Base-by-base conservation (phyloP, 2,797 vertebrate species). In the Triplophysa yarkandensis region DNA sequence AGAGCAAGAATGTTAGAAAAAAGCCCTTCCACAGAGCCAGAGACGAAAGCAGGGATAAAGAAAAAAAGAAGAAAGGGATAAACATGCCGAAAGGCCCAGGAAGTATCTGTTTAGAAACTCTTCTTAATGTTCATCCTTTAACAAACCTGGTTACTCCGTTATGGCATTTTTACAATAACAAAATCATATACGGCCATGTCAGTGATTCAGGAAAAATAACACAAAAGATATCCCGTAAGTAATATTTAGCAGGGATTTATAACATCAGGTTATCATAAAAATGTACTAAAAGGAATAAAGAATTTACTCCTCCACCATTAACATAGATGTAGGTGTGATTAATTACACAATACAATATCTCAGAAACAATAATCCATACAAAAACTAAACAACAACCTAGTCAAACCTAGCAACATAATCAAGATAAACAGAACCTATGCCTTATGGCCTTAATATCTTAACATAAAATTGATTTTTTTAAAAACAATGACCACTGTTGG, bases 1-100 rank as follows among this genome's bases (percentile, higher is more conserved):
- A 82, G 91, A 81, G 88, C 91, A 94, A 95, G 96, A 98, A 98
- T 96, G 94, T 81, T 80, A 91, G 84, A 81, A 92, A 81, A 92
- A 87, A 89, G 89, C 89, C 87, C 87, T 91, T 94, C 89, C 90
- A 92, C 46, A 68, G 83, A 66, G 36, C 27, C 28, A n/a, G 50
- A 73, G 41, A 65, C 2, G 83, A 84, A 30, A 84, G 83, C 78
- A 79, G 86, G 78, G 65, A 81, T 63, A 23, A 74, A 62, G 65
- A 79, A 74, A 32, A 25, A 48, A 75, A 66, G 27, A 14, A 69
- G 16, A 82, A 76, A 77, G 61, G 23, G 52, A 41, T 41, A 73
- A 50, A 62, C 43, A 25, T 50, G 62, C 30, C 41, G 50, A 63
- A 68, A 34, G 32, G 34, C 27, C 44, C 52, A 50, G 34, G 39